Evolutionary conservation across 1,140 invertebrate genomes (phyloP).

Genomic region (Bombus turneri): DNA sequence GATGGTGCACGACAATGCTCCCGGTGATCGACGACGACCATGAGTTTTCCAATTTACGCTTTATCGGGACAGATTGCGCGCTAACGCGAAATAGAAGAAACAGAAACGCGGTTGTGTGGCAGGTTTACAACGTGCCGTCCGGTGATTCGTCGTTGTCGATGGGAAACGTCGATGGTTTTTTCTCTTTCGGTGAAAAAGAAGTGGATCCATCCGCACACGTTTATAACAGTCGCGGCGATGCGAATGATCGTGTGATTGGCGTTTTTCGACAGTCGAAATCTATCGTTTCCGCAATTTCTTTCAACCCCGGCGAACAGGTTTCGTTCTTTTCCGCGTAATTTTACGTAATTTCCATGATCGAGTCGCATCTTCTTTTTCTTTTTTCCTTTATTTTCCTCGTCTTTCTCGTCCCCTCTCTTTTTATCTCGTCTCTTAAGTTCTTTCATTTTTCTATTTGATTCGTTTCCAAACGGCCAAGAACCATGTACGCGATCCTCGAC

Average conservation of each 20-base stretch:
- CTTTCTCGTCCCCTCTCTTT: too few species aligned
- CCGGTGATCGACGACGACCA: conserved; percentile 2
- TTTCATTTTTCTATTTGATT: not conserved
- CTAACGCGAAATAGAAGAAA: conserved; percentile 24
- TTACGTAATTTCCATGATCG: conserved; percentile 37
- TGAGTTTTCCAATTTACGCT: conserved; percentile 64
- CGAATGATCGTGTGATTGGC: conserved; percentile 23
- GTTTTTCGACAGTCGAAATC: conserved; percentile 22
- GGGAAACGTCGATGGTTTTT: conserved; percentile 20
- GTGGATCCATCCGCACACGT: not conserved
- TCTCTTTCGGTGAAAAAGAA: conserved; percentile 23
- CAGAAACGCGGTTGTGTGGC: not conserved
- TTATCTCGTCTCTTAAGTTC: not conserved
- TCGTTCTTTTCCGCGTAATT: conserved; percentile 1
- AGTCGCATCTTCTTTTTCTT: too few species aligned
- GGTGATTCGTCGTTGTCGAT: conserved; percentile 33
- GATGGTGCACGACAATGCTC: not conserved
- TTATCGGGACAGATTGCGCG: conserved; percentile 48
- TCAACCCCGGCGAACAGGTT: not conserved
- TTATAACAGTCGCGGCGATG: conserved; percentile 10
- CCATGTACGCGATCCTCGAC: conserved; percentile 8
- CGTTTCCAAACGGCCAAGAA: not conserved
- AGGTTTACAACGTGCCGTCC: conserved; percentile 28
- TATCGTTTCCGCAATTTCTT: conserved; percentile 29
- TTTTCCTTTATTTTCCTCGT: not conserved